Conservation (phyloP, 2,888 invertebrate genomes). For the Hermaeophaga mercurialis region DNA sequence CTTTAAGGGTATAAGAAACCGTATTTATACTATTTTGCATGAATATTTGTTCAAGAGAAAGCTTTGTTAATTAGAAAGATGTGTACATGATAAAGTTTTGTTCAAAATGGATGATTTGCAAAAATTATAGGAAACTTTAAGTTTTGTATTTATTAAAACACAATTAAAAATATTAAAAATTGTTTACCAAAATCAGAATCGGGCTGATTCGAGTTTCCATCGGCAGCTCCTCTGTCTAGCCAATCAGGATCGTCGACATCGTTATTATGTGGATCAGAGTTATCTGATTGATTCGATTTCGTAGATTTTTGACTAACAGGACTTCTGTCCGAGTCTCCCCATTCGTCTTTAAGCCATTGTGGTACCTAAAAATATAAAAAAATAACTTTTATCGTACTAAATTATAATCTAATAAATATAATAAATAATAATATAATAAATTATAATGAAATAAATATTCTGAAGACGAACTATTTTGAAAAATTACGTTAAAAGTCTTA, state of each 20-base stretch:
- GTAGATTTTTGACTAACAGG: slow-evolving; percentile 52
- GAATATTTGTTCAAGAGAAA: too few species aligned
- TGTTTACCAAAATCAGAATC: slow-evolving; percentile 80
- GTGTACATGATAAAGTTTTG: too few species aligned
- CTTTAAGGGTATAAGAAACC: too few species aligned
- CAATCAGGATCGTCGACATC: slow-evolving; percentile 66
- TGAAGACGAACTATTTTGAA: too few species aligned
- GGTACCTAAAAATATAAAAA: slow-evolving; percentile 65
- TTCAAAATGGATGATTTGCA: too few species aligned
- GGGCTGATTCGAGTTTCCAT: slow-evolving; percentile 85
- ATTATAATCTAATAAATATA: neutral
- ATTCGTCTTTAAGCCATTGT: slow-evolving; percentile 74
- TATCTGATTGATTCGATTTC: slow-evolving; percentile 56
- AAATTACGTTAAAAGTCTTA: too few species aligned
- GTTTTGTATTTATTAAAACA: too few species aligned
- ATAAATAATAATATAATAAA: neutral
- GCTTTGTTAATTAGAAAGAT: too few species aligned
- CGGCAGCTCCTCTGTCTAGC: slow-evolving; percentile 77
- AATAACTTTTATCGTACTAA: neutral
- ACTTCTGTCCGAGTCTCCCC: slow-evolving; percentile 57
- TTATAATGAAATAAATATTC: neutral
- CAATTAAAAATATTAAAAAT: too few species aligned
- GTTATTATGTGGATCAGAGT: slow-evolving; percentile 60
- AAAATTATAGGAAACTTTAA: too few species aligned
- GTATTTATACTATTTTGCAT: too few species aligned